phyloP scores from a whole-genome alignment of 2,113 vertebrate species.

The Tachycineta bicolor region DNA sequence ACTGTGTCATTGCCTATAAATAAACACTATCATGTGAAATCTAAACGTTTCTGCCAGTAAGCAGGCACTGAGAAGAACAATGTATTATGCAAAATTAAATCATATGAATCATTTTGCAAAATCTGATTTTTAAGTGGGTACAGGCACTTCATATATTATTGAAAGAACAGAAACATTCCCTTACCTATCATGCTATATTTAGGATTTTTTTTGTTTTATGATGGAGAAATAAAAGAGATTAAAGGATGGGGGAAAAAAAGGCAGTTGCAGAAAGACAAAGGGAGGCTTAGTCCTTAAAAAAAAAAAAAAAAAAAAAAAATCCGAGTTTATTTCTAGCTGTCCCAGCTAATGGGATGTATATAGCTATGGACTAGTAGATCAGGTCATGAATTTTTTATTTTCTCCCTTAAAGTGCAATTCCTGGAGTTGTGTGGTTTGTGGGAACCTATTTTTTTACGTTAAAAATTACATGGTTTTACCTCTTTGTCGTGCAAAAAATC shows the following conservation, averaged over 20 bases:
- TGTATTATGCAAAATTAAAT: conserved; percentile 45
- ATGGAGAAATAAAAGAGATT: conserved; percentile 7
- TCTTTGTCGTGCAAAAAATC: neutral
- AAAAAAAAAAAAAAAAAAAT: neutral
- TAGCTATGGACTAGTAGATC: neutral
- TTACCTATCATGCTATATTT: conserved; percentile 43
- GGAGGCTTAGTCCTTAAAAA: neutral
- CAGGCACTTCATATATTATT: conserved; percentile 32
- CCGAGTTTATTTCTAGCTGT: neutral
- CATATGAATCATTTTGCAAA: conserved; percentile 43
- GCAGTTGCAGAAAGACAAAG: neutral
- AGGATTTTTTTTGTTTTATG: neutral
- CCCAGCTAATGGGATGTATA: neutral
- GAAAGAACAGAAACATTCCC: neutral
- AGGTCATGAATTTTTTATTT: neutral
- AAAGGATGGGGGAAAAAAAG: neutral
- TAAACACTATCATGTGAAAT: conserved; percentile 36
- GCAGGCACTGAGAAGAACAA: conserved; percentile 36
- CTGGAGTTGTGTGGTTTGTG: neutral
- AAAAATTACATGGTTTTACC: neutral
- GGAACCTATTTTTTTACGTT: neutral
- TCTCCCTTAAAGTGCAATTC: neutral
- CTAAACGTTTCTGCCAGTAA: conserved; percentile 31
- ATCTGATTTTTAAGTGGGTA: conserved; percentile 50
- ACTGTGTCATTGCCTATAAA: conserved; percentile 33